Evolutionary conservation across 2,113 vertebrate species (phyloP).

Genomic region (Aegotheles bennettii): DNA sequence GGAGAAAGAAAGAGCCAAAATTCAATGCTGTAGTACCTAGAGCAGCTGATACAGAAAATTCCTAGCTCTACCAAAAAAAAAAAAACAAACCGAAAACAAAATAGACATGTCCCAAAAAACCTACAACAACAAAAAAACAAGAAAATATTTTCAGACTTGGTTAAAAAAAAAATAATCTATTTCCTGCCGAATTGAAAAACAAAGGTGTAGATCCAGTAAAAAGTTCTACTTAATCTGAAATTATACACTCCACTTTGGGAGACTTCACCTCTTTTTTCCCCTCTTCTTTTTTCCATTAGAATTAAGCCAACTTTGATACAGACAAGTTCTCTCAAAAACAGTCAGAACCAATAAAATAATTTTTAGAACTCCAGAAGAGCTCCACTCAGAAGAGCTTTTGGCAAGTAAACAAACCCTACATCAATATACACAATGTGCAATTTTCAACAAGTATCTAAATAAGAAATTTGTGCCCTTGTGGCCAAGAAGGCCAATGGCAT

Average conservation of each 20-base stretch:
- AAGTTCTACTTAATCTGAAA: neutral
- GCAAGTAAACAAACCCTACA: neutral
- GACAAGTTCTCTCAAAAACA: neutral
- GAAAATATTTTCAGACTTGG: neutral
- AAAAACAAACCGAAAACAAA: too few species aligned
- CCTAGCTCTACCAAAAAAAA: neutral
- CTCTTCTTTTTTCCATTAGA: neutral
- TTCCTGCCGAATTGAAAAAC: neutral
- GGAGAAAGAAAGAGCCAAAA: neutral
- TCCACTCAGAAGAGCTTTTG: neutral
- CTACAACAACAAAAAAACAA: neutral
- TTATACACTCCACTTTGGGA: neutral
- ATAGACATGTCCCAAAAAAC: accelerated
- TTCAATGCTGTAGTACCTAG: neutral
- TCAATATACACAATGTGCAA: neutral
- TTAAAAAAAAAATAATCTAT: neutral
- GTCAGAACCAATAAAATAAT: neutral
- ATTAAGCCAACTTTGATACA: neutral
- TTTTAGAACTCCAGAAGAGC: neutral
- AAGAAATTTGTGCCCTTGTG: too few species aligned
- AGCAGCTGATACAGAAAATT: neutral
- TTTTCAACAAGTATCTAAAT: neutral
- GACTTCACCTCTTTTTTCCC: accelerated
- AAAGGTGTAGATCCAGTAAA: neutral
- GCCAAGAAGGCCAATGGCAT: too few species aligned